phyloP scores from a whole-genome alignment of 1,140 invertebrate species.

The Armadillidium nasatum region DNA sequence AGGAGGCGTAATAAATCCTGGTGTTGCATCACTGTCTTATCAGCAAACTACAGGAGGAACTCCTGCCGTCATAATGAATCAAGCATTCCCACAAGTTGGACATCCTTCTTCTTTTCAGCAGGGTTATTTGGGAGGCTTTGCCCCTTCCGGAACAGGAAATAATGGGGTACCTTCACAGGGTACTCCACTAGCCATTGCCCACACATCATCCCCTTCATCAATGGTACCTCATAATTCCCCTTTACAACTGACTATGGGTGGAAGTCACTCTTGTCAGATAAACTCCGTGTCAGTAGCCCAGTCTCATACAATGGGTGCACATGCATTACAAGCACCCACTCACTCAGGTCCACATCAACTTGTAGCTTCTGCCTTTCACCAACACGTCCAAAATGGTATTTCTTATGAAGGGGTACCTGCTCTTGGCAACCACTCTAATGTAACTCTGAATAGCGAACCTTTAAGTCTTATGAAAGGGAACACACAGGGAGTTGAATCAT shows the following conservation, averaged over 20 bases:
- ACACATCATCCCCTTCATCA: slow-evolving; percentile 34
- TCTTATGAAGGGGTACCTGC: slow-evolving; percentile 34
- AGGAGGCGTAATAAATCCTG: slow-evolving; percentile 38
- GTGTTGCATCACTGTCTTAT: slow-evolving; percentile 38
- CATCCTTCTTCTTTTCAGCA: slow-evolving; percentile 39
- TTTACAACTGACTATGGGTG: slow-evolving; percentile 39
- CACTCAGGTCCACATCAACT: slow-evolving; percentile 34
- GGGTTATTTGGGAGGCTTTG: slow-evolving; percentile 26
- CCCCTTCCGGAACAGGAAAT: slow-evolving; percentile 22
- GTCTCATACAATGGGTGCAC: slow-evolving; percentile 20
- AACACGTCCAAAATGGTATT: slow-evolving; percentile 30
- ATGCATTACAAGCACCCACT: slow-evolving; percentile 25
- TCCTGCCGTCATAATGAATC: slow-evolving; percentile 45
- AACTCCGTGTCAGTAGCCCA: slow-evolving; percentile 33
- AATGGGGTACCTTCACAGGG: slow-evolving; percentile 32
- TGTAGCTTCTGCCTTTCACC: slow-evolving; percentile 32
- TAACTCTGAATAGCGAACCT: slow-evolving; percentile 34
- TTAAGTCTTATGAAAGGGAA: slow-evolving; percentile 39
- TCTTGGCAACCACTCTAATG: slow-evolving; percentile 29
- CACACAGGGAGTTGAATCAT: not conserved
- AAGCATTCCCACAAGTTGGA: slow-evolving; percentile 38
- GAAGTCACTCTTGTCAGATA: slow-evolving; percentile 25
- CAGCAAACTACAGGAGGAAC: slow-evolving; percentile 38
- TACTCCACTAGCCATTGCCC: slow-evolving; percentile 35
- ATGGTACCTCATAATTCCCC: slow-evolving; percentile 32